Percentiles rank a stretch among this genome's conserved stretches.
Conservation (phyloP, 2,113 vertebrate genomes). For the Chamaetylas fuelleborni region DNA sequence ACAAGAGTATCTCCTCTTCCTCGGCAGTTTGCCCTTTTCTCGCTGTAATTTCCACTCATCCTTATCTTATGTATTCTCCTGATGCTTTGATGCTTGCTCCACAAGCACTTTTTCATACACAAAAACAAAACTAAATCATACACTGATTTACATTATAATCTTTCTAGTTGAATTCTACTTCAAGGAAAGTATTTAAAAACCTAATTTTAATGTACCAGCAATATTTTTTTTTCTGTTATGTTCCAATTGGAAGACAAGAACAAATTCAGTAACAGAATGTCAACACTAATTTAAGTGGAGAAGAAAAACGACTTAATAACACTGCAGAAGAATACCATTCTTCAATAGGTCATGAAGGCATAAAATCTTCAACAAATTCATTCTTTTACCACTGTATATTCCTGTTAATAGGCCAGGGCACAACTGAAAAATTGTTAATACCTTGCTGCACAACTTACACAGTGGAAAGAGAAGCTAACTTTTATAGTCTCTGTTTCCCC, state of each 20-base stretch:
- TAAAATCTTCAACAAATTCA: conserved; percentile 74
- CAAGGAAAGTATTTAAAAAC: conserved; percentile 51
- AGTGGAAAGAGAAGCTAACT: neutral
- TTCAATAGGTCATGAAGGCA: conserved; percentile 59
- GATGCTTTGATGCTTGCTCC: neutral
- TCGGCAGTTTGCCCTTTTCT: neutral
- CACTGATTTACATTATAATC: conserved; percentile 28
- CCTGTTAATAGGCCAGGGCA: conserved; percentile 55
- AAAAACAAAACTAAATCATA: conserved; percentile 36
- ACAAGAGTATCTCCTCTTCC: fast-evolving
- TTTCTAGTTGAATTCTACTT: conserved; percentile 52
- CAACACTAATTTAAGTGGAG: conserved; percentile 72
- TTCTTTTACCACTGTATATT: conserved; percentile 65
- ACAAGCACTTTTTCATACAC: neutral
- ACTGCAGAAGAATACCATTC: conserved; percentile 58
- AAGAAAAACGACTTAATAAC: conserved; percentile 77
- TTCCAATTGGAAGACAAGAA: conserved; percentile 71
- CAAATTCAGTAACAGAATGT: conserved; percentile 67
- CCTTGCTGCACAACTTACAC: conserved; percentile 29
- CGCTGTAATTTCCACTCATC: neutral
- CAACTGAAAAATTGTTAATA: conserved; percentile 53
- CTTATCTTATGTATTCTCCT: neutral
- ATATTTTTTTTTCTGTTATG: conserved; percentile 52
- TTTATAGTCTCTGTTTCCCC: neutral
- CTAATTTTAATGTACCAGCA: conserved; percentile 69